Evolutionary conservation across 2,113 vertebrate species (phyloP).

Genomic region (Scalopus aquaticus): DNA sequence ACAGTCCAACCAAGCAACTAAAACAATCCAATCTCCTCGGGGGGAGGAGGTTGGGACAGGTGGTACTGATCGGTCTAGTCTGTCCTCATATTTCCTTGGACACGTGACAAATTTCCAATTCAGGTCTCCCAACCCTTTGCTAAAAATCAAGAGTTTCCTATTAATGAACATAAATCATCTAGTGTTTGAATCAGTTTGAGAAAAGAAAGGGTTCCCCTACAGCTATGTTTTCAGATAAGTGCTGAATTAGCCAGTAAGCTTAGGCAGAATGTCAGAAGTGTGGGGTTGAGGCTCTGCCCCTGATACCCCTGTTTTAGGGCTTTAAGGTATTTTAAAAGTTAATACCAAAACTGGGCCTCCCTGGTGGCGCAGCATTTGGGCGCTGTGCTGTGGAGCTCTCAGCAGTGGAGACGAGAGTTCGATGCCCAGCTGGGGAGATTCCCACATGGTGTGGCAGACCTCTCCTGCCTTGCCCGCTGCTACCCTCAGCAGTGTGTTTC

Average conservation of each 20-base stretch:
- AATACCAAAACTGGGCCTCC: neutral
- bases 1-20: slow-evolving; percentile 36
- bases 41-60: slow-evolving; percentile 25
- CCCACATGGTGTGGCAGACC: no score
- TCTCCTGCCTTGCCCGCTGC: no score
- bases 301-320: neutral
- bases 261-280: neutral
- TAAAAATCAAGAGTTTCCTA: slow-evolving; percentile 27
- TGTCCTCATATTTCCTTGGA: neutral
- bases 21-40: slow-evolving; percentile 48
- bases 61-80: slow-evolving; percentile 33
- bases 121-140: neutral
- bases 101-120: neutral
- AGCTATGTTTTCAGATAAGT: slow-evolving; percentile 18
- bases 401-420: no score
- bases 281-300: neutral
- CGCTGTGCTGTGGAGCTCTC: no score
- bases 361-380: no score
- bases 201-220: slow-evolving; percentile 27
- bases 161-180: slow-evolving; percentile 36
- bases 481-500: no score
- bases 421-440: no score
- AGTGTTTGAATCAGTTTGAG: neutral
- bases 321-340: slow-evolving; percentile 10
- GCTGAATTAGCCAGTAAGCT: slow-evolving; percentile 21